Percentiles rank a stretch among this genome's conserved stretches.
phyloP scores from a whole-genome alignment of 2,888 invertebrate species.

The Mactromeris polynyma region DNA sequence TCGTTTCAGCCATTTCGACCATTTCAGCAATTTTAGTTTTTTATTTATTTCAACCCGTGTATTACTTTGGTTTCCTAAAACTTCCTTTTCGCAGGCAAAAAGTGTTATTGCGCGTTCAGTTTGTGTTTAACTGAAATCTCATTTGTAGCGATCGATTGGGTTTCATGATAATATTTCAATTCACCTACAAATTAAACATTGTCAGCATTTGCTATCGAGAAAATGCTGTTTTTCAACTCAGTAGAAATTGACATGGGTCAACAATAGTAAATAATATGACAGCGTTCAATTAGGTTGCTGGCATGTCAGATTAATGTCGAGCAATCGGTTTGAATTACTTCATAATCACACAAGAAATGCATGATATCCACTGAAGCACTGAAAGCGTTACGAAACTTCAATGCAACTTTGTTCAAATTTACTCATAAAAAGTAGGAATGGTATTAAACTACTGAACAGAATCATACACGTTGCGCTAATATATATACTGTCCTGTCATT shows the following conservation, averaged over 20 bases:
- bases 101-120: neutral
- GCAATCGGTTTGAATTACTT: neutral
- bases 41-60: too few species aligned
- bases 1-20: too few species aligned
- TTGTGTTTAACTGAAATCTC: neutral
- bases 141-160: neutral
- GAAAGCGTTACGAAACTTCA: too few species aligned
- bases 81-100: too few species aligned
- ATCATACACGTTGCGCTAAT: too few species aligned
- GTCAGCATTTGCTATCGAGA: neutral
- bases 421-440: too few species aligned
- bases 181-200: neutral
- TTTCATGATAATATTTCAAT: neutral
- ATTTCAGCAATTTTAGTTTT: too few species aligned
- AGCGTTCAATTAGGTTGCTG: neutral
- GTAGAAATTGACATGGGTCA: neutral
- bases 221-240: neutral
- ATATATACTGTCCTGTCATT: too few species aligned
- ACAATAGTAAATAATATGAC: neutral
- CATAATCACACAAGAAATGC: neutral
- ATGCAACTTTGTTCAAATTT: too few species aligned
- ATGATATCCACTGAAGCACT: neutral
- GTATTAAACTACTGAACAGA: too few species aligned
- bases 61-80: too few species aligned
- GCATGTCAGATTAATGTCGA: conserved; percentile 15